A percentile compares a stretch with the other conserved stretches of the same genome.
These are phyloP conservation scores for Python bivittatus DNA, from an alignment of 2,113 vertebrate genomes.

Conservation along the genomic window DNA sequence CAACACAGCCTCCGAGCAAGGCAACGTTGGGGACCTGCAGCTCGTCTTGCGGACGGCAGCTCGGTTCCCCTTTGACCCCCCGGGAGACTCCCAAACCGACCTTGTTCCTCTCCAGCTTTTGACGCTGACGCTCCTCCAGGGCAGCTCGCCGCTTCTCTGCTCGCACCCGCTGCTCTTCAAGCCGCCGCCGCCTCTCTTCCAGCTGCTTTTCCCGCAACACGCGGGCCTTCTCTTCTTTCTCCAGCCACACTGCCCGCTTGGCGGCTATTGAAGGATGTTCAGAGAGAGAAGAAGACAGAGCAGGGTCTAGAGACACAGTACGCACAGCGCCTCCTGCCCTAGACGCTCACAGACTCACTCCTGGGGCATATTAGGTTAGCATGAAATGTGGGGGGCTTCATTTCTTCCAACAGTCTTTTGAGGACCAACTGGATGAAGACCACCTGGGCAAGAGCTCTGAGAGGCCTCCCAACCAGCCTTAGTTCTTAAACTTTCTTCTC, in stretches of 20 bases:
- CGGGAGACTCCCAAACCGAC: constrained; percentile 56
- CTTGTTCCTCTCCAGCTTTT: constrained; percentile 97
- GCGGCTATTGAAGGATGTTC: constrained; percentile 73
- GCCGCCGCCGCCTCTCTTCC: constrained; percentile 85
- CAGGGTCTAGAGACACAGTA: not conserved
- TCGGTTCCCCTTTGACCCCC: fast-evolving
- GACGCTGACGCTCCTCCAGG: constrained; percentile 91
- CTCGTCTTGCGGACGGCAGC: not conserved
- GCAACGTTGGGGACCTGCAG: not conserved
- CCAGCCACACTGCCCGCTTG: constrained; percentile 93
- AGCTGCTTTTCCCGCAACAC: constrained; percentile 90
- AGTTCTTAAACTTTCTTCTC: not conserved
- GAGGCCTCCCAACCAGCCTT: not conserved
- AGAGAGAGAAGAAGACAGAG: not conserved
- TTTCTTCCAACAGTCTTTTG: not conserved
- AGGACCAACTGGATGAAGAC: not conserved
- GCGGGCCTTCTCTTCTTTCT: constrained; percentile 92
- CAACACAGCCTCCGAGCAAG: not conserved
- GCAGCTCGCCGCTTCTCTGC: constrained; percentile 84
- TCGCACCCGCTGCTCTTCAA: constrained; percentile 90
- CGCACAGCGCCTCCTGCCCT: not conserved
- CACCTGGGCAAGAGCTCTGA: not conserved
- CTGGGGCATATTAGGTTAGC: not conserved
- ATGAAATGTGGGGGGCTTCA: not conserved
- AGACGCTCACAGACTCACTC: not conserved